Conservation (phyloP, 2,113 vertebrate species). For the Sapajus apella region DNA sequence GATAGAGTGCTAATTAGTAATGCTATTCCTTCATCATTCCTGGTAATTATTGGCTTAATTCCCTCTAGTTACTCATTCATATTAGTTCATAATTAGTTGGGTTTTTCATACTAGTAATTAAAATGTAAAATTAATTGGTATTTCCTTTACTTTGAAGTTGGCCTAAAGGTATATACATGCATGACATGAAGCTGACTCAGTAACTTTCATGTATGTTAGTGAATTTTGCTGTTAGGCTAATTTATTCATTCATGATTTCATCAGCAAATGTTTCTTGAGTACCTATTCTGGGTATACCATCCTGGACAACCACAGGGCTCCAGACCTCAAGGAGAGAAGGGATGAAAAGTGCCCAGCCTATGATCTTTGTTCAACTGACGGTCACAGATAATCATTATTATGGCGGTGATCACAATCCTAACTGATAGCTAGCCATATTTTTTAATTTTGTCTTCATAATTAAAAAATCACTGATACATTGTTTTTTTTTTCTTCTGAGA, state of each 20-base stretch:
- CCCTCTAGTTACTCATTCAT: slow-evolving; percentile 17
- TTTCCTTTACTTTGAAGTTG: slow-evolving; percentile 72
- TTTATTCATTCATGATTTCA: neutral
- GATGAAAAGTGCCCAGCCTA: neutral
- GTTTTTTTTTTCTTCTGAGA: neutral
- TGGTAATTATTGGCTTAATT: slow-evolving; percentile 70
- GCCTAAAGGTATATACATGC: slow-evolving; percentile 25
- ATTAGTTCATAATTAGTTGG: slow-evolving; percentile 64
- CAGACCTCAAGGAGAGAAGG: neutral
- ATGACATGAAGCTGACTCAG: slow-evolving; percentile 23
- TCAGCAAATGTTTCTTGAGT: neutral
- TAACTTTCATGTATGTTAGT: slow-evolving; percentile 5
- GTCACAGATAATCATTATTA: neutral
- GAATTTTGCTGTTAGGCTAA: slow-evolving; percentile 16
- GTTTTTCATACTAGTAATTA: slow-evolving; percentile 65
- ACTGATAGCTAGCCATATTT: neutral
- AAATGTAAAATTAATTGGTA: slow-evolving; percentile 66
- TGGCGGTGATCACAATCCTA: neutral
- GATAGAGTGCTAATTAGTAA: slow-evolving; percentile 60
- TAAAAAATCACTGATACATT: neutral
- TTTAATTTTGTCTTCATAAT: neutral
- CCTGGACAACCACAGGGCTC: neutral
- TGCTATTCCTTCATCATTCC: slow-evolving; percentile 51
- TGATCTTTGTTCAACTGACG: neutral
- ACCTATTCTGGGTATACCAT: neutral